phyloP scores from a whole-genome alignment of 2,113 vertebrate species.

The Sebastes schlegelii region DNA sequence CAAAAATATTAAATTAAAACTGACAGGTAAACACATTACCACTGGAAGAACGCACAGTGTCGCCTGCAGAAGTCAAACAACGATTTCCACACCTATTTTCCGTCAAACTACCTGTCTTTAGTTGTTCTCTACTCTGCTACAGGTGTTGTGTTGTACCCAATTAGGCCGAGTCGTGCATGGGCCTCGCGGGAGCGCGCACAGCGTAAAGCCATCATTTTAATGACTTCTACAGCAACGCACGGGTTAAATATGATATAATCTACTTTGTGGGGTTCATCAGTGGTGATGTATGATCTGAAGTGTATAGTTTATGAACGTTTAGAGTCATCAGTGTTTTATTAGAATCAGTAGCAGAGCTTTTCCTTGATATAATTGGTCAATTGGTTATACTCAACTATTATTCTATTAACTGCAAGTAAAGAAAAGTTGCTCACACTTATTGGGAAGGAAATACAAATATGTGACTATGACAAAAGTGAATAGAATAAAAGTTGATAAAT shows the following conservation, averaged over 20 bases:
- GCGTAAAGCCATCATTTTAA: not conserved
- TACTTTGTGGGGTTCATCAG: not conserved
- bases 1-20: not conserved
- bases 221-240: too few relatives aligned
- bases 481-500: not conserved
- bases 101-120: fast-evolving
- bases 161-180: not conserved
- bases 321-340: not conserved
- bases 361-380: too few relatives aligned
- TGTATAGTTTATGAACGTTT: not conserved
- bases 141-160: not conserved
- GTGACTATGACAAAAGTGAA: not conserved
- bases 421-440: not conserved
- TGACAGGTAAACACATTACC: slow-evolving; percentile 35
- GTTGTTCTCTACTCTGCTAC: not conserved
- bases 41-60: fast-evolving
- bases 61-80: not conserved
- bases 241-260: too few relatives aligned
- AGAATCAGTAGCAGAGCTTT: not conserved
- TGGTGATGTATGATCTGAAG: not conserved
- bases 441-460: not conserved
- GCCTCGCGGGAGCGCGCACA: not conserved
- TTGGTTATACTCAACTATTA: not conserved
- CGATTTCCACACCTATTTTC: not conserved
- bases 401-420: not conserved